phyloP scores from a whole-genome alignment of 2,888 invertebrate species.

The Nomada fabriciana region DNA sequence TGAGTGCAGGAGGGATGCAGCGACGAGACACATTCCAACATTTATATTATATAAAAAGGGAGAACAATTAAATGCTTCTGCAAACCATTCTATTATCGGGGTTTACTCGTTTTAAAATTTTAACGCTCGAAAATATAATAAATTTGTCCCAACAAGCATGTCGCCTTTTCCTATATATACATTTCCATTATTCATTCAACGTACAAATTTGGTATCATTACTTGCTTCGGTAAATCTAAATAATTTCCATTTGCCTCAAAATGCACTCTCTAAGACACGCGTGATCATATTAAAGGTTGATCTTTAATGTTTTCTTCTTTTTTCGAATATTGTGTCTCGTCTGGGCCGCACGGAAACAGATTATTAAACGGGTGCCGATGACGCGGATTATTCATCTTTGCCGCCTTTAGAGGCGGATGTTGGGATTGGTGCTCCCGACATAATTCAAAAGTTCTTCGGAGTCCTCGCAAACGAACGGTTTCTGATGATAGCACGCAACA shows the following conservation, averaged over 20 bases:
- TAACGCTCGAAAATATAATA: not conserved
- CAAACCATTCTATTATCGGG: not conserved
- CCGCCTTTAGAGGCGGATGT: slow-evolving; percentile 88
- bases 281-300: not conserved
- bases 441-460: slow-evolving; percentile 94
- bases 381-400: slow-evolving; percentile 53
- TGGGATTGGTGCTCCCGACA: slow-evolving; percentile 93
- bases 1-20: slow-evolving; percentile 55
- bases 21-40: slow-evolving; percentile 65
- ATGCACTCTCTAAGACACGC: not conserved
- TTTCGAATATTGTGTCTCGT: slow-evolving; percentile 28
- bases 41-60: slow-evolving; percentile 10
- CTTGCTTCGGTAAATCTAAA: not conserved
- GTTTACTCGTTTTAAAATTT: not conserved
- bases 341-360: slow-evolving; percentile 8
- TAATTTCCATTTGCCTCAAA: not conserved
- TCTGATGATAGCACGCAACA: slow-evolving; percentile 96
- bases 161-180: not conserved
- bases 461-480: slow-evolving; percentile 96
- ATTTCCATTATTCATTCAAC: not conserved
- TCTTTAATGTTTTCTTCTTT: not conserved
- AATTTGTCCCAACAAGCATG: not conserved
- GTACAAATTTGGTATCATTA: not conserved
- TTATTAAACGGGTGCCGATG: slow-evolving; percentile 55
- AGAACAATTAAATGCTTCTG: slow-evolving; percentile 4